phyloP scores from a whole-genome alignment of 2,797 vertebrate species.

The Chaenodraco wilsoni region DNA sequence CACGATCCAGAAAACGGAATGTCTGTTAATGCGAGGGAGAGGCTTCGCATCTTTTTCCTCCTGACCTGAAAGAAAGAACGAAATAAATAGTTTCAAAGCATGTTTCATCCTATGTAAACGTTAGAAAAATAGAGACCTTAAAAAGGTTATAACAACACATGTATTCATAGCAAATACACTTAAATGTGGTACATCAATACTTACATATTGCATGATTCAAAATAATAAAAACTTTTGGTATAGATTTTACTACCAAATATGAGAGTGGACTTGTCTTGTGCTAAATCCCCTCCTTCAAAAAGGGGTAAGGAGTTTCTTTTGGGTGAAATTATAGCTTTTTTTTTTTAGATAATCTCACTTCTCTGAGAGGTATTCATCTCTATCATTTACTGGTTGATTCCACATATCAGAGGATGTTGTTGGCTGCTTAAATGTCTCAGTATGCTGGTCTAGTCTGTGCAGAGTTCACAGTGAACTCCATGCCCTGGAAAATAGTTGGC shows the following conservation, averaged over 20 bases:
- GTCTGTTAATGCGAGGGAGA: slow-evolving; percentile 89
- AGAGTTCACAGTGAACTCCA: slow-evolving; percentile 62
- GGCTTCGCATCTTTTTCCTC: slow-evolving; percentile 86
- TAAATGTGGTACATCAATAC: neutral
- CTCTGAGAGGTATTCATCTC: slow-evolving; percentile 64
- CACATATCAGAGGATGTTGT: slow-evolving; percentile 63
- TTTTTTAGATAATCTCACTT: slow-evolving; percentile 59
- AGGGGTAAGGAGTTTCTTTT: slow-evolving; percentile 49
- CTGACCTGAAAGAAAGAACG: slow-evolving; percentile 73
- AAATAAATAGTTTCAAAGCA: neutral
- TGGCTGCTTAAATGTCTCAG: slow-evolving; percentile 65
- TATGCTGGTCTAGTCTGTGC: slow-evolving; percentile 26
- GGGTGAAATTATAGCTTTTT: slow-evolving; percentile 55
- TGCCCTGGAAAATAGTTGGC: slow-evolving; percentile 35
- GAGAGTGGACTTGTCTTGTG: slow-evolving; percentile 31
- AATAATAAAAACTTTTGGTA: neutral
- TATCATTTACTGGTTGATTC: slow-evolving; percentile 76
- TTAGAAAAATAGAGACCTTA: neutral
- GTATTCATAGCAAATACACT: neutral
- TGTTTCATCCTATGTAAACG: accelerated
- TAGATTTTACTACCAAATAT: slow-evolving; percentile 41
- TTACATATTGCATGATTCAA: neutral
- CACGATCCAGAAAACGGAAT: slow-evolving; percentile 95
- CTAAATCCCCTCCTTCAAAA: slow-evolving; percentile 23
- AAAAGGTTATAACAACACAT: neutral